Conservation (phyloP, 30 jellyfish, hydroid and myxozoan species). For the Clytia hemisphaerica region DNA sequence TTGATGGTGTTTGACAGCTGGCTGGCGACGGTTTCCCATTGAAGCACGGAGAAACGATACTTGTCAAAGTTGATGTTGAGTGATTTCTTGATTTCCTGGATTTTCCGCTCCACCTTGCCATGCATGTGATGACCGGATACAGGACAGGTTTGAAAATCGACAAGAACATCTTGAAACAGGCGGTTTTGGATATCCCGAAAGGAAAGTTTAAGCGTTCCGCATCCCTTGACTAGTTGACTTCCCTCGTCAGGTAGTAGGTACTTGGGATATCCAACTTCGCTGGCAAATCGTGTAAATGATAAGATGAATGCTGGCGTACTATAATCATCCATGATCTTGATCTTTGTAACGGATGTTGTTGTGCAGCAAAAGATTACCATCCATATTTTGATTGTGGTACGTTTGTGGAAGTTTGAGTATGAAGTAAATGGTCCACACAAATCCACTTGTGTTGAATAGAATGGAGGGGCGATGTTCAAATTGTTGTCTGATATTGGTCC, state of each 20-base stretch:
- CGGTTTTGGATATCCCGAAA: background rate
- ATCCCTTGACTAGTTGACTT: too few species aligned
- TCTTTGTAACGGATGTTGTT: background rate
- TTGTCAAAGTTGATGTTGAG: background rate
- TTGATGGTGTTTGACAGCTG: too few species aligned
- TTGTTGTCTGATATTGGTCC: background rate
- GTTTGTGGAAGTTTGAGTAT: too few species aligned
- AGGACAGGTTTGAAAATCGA: background rate
- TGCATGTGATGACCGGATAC: background rate
- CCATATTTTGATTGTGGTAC: slow-evolving; percentile 6
- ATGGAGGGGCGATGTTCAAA: too few species aligned
- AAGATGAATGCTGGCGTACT: background rate
- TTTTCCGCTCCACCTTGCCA: slow-evolving; percentile 9
- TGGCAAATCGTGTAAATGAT: too few species aligned
- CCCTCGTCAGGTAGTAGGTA: background rate
- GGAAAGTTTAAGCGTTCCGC: too few species aligned
- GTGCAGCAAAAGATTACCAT: too few species aligned
- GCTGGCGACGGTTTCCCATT: too few species aligned
- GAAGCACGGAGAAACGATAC: background rate
- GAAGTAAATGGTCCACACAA: background rate
- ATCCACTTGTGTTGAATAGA: too few species aligned
- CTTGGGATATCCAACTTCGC: slow-evolving; percentile 10
- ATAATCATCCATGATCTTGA: background rate
- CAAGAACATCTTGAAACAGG: background rate
- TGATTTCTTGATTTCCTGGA: background rate